phyloP scores from a whole-genome alignment of 2,113 vertebrate genomes.

The Sebastes fasciatus region DNA sequence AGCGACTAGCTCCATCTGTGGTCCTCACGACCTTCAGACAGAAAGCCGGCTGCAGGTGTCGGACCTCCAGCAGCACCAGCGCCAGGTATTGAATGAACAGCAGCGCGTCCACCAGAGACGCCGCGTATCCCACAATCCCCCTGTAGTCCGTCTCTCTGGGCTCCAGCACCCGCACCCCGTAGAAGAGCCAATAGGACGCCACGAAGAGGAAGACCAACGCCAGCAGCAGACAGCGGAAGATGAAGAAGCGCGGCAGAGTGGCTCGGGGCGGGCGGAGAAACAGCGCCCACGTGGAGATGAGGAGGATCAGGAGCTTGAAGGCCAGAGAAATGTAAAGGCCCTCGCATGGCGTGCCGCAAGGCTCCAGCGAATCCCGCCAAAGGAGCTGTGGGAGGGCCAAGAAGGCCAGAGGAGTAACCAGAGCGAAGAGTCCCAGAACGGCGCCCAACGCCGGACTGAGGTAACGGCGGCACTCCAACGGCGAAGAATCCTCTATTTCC shows the following conservation, averaged over 20 bases:
- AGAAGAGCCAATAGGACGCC: conserved; percentile 94
- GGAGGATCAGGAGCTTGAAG: conserved; percentile 93
- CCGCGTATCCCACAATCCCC: conserved; percentile 90
- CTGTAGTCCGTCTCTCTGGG: conserved; percentile 88
- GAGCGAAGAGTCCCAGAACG: conserved; percentile 88
- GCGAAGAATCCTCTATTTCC: conserved; percentile 90
- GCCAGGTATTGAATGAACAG: conserved; percentile 95
- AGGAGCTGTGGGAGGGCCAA: conserved; percentile 90
- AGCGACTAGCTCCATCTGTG: conserved; percentile 89
- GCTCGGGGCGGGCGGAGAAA: conserved; percentile 91
- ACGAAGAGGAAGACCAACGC: conserved; percentile 92
- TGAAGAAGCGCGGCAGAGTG: conserved; percentile 88
- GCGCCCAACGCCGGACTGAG: conserved; percentile 81
- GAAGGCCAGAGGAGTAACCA: conserved; percentile 91
- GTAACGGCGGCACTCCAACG: conserved; percentile 88
- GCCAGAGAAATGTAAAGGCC: conserved; percentile 94
- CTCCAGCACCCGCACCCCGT: conserved; percentile 90
- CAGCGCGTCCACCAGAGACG: conserved; percentile 90
- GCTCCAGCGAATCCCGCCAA: conserved; percentile 89
- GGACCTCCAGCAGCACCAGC: conserved; percentile 90
- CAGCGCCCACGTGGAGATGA: conserved; percentile 92
- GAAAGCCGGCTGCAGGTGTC: conserved; percentile 91
- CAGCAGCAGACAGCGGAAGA: conserved; percentile 90
- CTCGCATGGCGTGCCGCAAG: conserved; percentile 91
- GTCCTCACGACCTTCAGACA: conserved; percentile 92